Evolutionary conservation across 2,797 vertebrate genomes (phyloP), one percentile per base, ranked within the genome.

Genomic region (Muscicapa comitata): DNA sequence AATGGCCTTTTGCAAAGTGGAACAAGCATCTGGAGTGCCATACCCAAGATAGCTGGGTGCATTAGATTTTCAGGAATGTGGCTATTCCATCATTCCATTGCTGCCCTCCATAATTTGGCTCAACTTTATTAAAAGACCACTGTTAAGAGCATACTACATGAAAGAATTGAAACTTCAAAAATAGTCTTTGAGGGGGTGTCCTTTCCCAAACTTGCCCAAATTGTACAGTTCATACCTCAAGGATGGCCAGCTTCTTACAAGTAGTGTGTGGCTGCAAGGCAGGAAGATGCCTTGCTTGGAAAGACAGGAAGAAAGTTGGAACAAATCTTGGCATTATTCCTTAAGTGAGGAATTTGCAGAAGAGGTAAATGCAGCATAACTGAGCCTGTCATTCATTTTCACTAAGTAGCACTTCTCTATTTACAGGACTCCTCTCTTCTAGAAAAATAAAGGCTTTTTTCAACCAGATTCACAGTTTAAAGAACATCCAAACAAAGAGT

Each of bases 1-100:
- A 80, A 40, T 43, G n/a, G 63, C 45, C 11, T 95, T 97, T 88
- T 95, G 74, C 70, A 84, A 51, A 80, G 61, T 82, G 78, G 84
- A 73, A 58, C 65, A 59, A 59, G 40, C 47, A 42, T 73, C 72
- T 92, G 33, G 53, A 80, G 15, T 76, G 54, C 51, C 35, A 3
- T 31, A n/a, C 48, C 25, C 14, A 4, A 66, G 37, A 11, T 65
- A 37, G 37, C 35, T 28, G 37, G 80, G 50, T 58, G 65, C 28
- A 11, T 74, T 15, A 57, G 26, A 55, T 86, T 93, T 85, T 70
- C 33, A 77, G 50, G 29, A 53, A 13, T 31, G 26, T 90, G 90
- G 55, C 58, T 71, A 54, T 63, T 67, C 75, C 26, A 38, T 66
- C 74, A 67, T 63, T 58, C 77, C 29, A 28, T 66, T 6, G 5